Evolutionary conservation across 2,888 invertebrate species (phyloP), one percentile per base, ranked within the genome.

Genomic region (Drosophila paramelanica): DNA sequence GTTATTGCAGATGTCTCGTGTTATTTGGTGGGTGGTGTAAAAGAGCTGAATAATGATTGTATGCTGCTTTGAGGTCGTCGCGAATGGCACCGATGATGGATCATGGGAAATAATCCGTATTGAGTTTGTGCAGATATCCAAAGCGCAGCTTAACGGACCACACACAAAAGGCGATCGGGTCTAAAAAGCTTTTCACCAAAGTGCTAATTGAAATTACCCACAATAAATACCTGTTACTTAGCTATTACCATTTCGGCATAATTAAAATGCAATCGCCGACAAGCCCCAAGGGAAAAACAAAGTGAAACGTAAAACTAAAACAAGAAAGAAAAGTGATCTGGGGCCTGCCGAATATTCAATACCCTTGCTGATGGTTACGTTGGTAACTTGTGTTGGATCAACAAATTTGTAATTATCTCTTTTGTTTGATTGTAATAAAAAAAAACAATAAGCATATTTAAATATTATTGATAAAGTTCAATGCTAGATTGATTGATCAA

Each of bases 211-310:
- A 53, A 70, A 72, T 20, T 36, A 49, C 58, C 61, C 68, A 80
- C 68, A 89, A 43, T 33, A 47, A 38, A 55, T 52, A 20, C 49
- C 59, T 51, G 51, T 67, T 65, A 65, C 39, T 61, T 57, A 39
- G 43, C 56, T 51, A 60, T 60, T 70, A 61, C 51, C 60, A 75
- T 62, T 81, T 67, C 79, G 73, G 66, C 67, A 79, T 89, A 89
- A 85, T 85, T 87, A 89, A 89, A 89, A 88, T 72, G 89, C 84
- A 86, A 73, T 76, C 73, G 67, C 45, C 46, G 56, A 58, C 51
- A 49, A 60, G 57, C 58, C 47, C 13, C 46, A 58, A 66, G 59
- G 27, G 23, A 23, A 57, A 56, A 59, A 64, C 71, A 67, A 73
- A 62, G 42, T 23, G n/a, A 53, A 14, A 31, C 25, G 14, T 39